phyloP scores from a whole-genome alignment of 2,113 vertebrate species.

The Parus major region DNA sequence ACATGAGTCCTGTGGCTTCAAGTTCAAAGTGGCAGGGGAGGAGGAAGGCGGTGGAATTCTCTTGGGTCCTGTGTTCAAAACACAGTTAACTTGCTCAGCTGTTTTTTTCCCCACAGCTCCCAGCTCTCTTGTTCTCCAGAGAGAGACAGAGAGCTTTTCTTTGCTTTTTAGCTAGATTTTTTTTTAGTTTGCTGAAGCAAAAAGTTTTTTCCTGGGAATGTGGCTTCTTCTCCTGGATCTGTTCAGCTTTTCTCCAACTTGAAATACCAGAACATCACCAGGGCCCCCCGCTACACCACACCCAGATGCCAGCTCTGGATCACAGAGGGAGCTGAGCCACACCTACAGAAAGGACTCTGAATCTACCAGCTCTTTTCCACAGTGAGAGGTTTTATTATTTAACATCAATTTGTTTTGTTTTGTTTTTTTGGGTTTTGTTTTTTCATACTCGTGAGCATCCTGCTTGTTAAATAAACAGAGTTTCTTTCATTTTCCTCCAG shows the following conservation, averaged over 20 bases:
- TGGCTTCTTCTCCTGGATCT: not conserved
- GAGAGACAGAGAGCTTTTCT: not conserved
- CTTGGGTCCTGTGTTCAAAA: not conserved
- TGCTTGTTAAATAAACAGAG: not conserved
- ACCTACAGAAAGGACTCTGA: not conserved
- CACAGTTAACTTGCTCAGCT: not conserved
- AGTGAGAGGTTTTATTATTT: not conserved
- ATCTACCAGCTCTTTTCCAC: not conserved
- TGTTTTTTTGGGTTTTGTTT: no score
- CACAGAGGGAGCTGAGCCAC: not conserved
- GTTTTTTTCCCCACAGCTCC: not conserved
- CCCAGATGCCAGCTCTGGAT: not conserved
- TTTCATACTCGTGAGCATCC: not conserved
- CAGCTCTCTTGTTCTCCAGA: not conserved
- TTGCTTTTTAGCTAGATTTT: not conserved
- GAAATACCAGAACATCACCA: not conserved
- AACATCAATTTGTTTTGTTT: no score
- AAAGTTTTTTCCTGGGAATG: not conserved
- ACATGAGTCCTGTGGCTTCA: not conserved
- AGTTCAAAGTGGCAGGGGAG: not conserved
- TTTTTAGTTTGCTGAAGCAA: not conserved
- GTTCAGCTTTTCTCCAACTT: not conserved
- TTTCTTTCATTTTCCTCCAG: not conserved
- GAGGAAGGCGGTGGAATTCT: not conserved
- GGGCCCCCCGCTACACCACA: rapidly evolving